Evolutionary conservation across 2,888 invertebrate genomes (phyloP).

Genomic region (Silvanus unidentatus): DNA sequence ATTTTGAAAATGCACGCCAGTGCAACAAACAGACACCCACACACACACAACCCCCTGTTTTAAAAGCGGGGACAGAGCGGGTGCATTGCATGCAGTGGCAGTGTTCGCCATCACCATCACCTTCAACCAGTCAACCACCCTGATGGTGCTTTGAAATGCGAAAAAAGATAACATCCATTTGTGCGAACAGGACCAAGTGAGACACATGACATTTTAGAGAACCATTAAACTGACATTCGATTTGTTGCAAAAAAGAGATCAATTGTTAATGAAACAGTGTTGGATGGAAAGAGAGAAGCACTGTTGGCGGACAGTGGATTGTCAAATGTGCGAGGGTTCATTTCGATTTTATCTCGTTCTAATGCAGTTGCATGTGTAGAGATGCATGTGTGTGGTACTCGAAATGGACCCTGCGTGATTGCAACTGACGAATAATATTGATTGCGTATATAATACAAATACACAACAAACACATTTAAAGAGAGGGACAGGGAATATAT

Average conservation of each 20-base stretch:
- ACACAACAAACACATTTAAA: not conserved
- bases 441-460: conserved; percentile 20
- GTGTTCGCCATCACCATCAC: too few relatives aligned
- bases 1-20: not conserved
- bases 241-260: not conserved
- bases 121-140: too few relatives aligned
- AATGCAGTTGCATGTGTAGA: conserved; percentile 19
- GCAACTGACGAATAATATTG: conserved; percentile 29
- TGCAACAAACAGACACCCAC: too few relatives aligned
- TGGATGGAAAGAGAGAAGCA: not conserved
- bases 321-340: not conserved
- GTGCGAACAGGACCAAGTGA: too few relatives aligned
- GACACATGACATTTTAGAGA: too few relatives aligned
- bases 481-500: not conserved
- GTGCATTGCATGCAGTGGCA: too few relatives aligned
- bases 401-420: conserved; percentile 25
- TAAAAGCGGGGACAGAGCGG: too few relatives aligned
- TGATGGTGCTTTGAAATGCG: too few relatives aligned
- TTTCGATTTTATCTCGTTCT: conserved; percentile 22
- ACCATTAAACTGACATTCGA: not conserved
- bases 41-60: too few relatives aligned
- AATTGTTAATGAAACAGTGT: not conserved
- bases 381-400: not conserved
- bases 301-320: not conserved
- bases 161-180: too few relatives aligned